Percentiles rank a stretch among this genome's conserved stretches.
Evolutionary conservation across 2,113 vertebrate species (phyloP).

Genomic region (Sylvietta virens): DNA sequence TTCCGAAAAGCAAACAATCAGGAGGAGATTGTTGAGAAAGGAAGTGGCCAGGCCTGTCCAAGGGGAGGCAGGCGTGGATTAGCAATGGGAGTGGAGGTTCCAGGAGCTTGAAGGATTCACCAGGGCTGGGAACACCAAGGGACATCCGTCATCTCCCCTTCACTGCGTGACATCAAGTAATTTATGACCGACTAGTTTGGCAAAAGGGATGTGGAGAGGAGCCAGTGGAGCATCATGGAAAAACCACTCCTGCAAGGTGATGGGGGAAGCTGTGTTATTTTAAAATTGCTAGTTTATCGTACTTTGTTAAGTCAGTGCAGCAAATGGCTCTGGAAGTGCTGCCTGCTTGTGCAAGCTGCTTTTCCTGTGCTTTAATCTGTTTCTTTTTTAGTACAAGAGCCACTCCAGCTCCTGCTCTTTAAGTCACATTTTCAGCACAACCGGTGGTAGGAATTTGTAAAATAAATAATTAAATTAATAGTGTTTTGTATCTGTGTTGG

Average conservation of each 20-base stretch:
- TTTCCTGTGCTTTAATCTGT: neutral
- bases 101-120: neutral
- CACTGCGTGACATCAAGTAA: accelerated
- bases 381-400: neutral
- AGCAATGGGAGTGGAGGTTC: neutral
- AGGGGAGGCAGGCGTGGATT: slow-evolving; percentile 37
- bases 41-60: slow-evolving; percentile 5
- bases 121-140: neutral
- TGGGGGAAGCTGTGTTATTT: neutral
- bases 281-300: neutral
- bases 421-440: neutral
- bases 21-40: neutral
- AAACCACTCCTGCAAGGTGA: neutral
- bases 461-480: neutral
- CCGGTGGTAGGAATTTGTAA: neutral
- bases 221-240: neutral
- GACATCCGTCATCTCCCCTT: neutral
- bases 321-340: neutral
- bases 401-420: neutral
- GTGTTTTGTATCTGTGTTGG: neutral
- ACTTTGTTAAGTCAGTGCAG: neutral
- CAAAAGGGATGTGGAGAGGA: neutral
- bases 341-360: neutral
- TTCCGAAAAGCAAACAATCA: neutral
- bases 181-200: neutral